Evolutionary conservation across 2,113 vertebrate species (phyloP).

Genomic region (Scomber colias): DNA sequence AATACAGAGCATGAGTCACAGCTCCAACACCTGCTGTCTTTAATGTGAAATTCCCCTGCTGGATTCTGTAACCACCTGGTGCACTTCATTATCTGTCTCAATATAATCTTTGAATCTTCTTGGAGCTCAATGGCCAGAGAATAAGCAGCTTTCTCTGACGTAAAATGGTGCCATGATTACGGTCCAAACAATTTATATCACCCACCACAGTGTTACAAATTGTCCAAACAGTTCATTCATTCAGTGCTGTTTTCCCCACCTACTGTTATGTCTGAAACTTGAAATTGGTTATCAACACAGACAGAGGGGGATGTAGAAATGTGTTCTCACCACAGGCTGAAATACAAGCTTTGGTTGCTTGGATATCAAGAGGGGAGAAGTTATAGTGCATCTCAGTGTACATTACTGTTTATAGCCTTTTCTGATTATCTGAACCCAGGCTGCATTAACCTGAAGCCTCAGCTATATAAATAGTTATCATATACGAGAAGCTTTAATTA

Average conservation of each 20-base stretch:
- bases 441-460: conserved; percentile 19
- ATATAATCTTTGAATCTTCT: conserved; percentile 6
- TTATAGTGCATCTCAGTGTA: conserved; percentile 9
- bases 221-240: conserved; percentile 17
- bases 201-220: conserved; percentile 12
- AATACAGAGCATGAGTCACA: conserved; percentile 39
- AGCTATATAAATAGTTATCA: background rate
- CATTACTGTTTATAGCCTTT: conserved; percentile 19
- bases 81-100: conserved; percentile 30
- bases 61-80: conserved; percentile 40
- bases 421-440: conserved; percentile 18
- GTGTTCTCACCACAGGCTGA: conserved; percentile 35
- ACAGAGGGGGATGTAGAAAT: background rate
- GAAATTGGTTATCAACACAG: conserved; percentile 20
- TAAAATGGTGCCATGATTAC: conserved; percentile 13
- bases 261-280: conserved; percentile 18
- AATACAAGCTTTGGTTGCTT: conserved; percentile 36
- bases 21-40: conserved; percentile 48
- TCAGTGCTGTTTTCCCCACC: background rate
- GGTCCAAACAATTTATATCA: conserved; percentile 6
- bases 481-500: background rate
- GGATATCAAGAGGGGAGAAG: conserved; percentile 35
- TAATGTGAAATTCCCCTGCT: conserved; percentile 27
- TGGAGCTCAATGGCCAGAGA: background rate
- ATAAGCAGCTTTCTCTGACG: conserved; percentile 28